Evolutionary conservation across 1,140 invertebrate genomes (phyloP).

Genomic region (Contarinia nasturtii): DNA sequence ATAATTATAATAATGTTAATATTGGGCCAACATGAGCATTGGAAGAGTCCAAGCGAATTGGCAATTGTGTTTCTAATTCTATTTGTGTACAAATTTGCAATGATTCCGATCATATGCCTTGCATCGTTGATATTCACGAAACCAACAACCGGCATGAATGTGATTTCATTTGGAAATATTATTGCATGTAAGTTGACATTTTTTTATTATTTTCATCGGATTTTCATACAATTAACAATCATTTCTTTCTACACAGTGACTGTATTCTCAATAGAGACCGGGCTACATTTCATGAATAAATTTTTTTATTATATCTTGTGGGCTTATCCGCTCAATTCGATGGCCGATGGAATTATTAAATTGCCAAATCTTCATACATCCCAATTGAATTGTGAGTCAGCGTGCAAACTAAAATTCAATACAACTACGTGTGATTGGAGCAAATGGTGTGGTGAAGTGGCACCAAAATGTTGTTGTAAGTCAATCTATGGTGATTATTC

Average conservation of each 20-base stretch:
- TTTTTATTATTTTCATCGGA: too few relatives aligned
- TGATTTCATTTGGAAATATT: background rate
- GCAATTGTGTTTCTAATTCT: background rate
- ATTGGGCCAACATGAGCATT: background rate
- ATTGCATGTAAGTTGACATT: slow-evolving; percentile 25
- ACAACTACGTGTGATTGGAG: background rate
- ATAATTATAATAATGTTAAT: slow-evolving; percentile 21
- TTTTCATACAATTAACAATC: slow-evolving; percentile 24
- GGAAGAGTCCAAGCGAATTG: background rate
- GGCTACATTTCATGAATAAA: background rate
- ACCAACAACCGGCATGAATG: slow-evolving; percentile 43
- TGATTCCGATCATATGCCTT: slow-evolving; percentile 33
- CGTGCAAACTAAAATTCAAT: background rate
- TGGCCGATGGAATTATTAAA: slow-evolving; percentile 36
- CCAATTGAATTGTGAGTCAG: background rate
- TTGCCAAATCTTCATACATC: slow-evolving; percentile 11
- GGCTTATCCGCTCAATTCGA: slow-evolving; percentile 48
- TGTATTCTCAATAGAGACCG: background rate
- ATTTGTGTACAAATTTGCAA: slow-evolving; percentile 13
- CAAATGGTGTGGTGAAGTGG: background rate
- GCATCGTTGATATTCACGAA: slow-evolving; percentile 37
- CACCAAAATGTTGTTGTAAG: background rate
- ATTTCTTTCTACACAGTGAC: background rate
- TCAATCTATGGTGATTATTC: background rate
- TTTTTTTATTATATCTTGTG: slow-evolving; percentile 30